phyloP scores from a whole-genome alignment of 2,888 invertebrate genomes.

The Theodoxus fluviatilis region DNA sequence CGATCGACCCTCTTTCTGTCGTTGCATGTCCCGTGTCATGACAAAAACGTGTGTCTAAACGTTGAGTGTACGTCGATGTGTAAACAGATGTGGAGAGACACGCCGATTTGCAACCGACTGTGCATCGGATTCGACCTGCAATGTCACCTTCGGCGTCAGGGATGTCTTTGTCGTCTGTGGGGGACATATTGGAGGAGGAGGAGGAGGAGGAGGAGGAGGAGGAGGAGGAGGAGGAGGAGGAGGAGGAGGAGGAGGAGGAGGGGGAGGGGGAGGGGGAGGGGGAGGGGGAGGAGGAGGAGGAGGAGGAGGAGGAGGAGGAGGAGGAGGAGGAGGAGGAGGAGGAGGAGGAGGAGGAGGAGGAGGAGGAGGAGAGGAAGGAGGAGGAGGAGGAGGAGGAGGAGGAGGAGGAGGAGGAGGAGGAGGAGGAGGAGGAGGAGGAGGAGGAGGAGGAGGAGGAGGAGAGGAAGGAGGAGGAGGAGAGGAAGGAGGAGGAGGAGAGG shows the following conservation, averaged over 20 bases:
- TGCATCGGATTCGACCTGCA: too few relatives aligned
- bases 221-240: conserved; percentile 24
- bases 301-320: neutral
- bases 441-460: neutral
- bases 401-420: neutral
- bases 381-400: neutral
- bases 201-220: neutral
- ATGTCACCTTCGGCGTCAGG: neutral
- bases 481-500: neutral
- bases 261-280: neutral
- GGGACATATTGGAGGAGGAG: neutral
- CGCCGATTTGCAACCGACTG: too few relatives aligned
- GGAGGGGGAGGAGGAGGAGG: neutral
- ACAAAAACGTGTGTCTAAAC: too few relatives aligned
- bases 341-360: neutral
- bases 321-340: neutral
- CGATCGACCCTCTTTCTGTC: too few relatives aligned
- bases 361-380: neutral
- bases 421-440: neutral
- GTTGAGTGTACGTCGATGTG: too few relatives aligned
- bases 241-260: conserved; percentile 22
- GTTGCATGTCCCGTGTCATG: neutral
- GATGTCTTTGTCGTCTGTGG: neutral
- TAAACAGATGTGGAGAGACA: too few relatives aligned
- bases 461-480: neutral